Evolutionary conservation across 2,888 invertebrate species (phyloP), one percentile per base, ranked within the genome.

Genomic region (Monoplex corrugatus): DNA sequence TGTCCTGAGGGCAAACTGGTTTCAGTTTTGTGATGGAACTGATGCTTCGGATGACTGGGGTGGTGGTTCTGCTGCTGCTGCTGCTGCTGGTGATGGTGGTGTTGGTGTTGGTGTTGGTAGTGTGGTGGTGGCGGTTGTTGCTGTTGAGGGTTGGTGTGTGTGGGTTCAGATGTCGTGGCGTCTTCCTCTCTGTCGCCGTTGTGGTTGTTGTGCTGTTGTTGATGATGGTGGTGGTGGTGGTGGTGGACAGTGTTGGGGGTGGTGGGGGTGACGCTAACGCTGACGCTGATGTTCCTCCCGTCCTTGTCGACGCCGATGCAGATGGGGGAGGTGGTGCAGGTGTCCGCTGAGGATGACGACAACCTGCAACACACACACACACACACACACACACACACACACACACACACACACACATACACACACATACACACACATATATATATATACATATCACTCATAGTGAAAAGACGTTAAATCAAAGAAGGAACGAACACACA

Each of bases 261-360:
- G 72, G 72, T 80, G 28, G 88, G 88, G 28, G 86, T 85, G 82
- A 57, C 57, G 87, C 45, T 87, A 44, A 85, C 75, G 78, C 75
- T 86, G 50, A 89, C 83, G 83, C 83, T 80, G 72, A 72, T 80
- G 88, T 87, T 72, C 68, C 87, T 78, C 32, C 50, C 75, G 40
- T 89, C 87, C 2, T 35, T 57, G 86, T 78, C 87, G 43, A 84
- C 68, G 2, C 86, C 87, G 40, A 45, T 80, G 44, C 80, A 68
- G 68, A 88, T 83, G 45, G 88, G 88, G 63, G 88, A 88, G 23
- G 88, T 88, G 68, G 82, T 83, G 68, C 57, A 82, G 13, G 88
- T 83, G 32, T 88, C 88, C 19, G 88, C 87, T 1, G 88, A 88
- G 16, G 88, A 88, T 32, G 88, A 88, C 28, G 88, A 88, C 88